Conservation (phyloP, 2,797 vertebrate species). For the Anguilla marmorata region DNA sequence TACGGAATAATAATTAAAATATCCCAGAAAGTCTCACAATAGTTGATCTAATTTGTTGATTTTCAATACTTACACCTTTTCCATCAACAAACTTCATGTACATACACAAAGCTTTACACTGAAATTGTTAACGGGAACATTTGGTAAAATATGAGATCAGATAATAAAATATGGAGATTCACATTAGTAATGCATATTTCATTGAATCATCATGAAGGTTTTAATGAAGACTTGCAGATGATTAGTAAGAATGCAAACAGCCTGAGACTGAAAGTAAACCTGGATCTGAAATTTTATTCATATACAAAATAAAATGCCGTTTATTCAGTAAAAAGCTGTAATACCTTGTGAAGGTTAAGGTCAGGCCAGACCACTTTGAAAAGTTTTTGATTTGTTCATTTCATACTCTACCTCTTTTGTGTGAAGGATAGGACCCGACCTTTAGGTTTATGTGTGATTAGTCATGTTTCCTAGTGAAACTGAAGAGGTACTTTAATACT, state of each 20-base stretch:
- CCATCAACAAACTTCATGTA: background rate
- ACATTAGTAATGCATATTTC: background rate
- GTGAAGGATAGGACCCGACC: background rate
- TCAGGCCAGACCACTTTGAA: background rate
- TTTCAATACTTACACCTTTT: background rate
- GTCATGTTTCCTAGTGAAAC: background rate
- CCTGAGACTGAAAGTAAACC: background rate
- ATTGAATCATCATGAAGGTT: background rate
- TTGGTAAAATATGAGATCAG: background rate
- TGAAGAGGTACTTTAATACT: background rate
- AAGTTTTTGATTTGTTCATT: background rate
- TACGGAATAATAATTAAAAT: background rate
- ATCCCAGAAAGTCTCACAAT: background rate
- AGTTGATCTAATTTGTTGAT: background rate
- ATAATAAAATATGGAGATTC: background rate
- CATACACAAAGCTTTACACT: background rate
- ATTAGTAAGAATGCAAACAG: background rate
- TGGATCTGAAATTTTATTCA: background rate
- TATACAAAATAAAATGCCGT: background rate
- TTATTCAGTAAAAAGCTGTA: background rate
- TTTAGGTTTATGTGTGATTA: background rate
- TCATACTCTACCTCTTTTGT: background rate
- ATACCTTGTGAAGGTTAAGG: background rate
- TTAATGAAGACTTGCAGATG: background rate
- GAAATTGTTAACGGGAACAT: background rate